Evolutionary conservation across 2,113 vertebrate genomes (phyloP).

Genomic region (Pachyramphus minor): DNA sequence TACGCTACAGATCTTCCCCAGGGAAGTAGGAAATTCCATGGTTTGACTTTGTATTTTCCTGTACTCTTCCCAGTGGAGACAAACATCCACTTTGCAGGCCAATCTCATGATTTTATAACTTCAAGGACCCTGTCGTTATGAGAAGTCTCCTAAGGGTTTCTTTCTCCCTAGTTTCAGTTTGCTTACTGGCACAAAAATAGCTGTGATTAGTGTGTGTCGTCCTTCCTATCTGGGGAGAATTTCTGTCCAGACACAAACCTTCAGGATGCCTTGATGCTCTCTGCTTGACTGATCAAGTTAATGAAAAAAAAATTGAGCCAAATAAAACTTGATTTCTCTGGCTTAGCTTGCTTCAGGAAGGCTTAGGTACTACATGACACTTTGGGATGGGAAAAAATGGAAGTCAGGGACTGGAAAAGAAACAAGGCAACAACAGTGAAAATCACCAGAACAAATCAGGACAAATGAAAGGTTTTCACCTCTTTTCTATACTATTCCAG

Average conservation of each 20-base stretch:
- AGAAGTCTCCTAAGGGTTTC: neutral
- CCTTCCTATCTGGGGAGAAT: neutral
- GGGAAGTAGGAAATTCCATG: neutral
- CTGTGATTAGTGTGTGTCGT: neutral
- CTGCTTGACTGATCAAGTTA: neutral
- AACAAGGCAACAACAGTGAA: neutral
- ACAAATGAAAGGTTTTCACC: neutral
- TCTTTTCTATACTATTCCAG: neutral
- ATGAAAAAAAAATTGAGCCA: conserved; percentile 17
- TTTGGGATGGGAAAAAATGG: neutral
- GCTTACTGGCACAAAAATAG: neutral
- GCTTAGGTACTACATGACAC: neutral
- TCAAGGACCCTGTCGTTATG: neutral
- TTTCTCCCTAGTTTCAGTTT: neutral
- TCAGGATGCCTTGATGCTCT: neutral
- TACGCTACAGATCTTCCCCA: neutral
- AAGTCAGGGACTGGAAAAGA: neutral
- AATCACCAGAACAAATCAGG: neutral
- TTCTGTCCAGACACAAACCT: conserved; percentile 1
- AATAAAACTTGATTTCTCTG: neutral
- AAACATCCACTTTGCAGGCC: neutral
- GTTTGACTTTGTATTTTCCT: neutral
- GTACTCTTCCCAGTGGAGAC: neutral
- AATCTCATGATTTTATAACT: neutral
- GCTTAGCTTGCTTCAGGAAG: neutral